Conservation (phyloP, 1,140 invertebrate genomes). For the Phymorhynchus buccinoides region DNA sequence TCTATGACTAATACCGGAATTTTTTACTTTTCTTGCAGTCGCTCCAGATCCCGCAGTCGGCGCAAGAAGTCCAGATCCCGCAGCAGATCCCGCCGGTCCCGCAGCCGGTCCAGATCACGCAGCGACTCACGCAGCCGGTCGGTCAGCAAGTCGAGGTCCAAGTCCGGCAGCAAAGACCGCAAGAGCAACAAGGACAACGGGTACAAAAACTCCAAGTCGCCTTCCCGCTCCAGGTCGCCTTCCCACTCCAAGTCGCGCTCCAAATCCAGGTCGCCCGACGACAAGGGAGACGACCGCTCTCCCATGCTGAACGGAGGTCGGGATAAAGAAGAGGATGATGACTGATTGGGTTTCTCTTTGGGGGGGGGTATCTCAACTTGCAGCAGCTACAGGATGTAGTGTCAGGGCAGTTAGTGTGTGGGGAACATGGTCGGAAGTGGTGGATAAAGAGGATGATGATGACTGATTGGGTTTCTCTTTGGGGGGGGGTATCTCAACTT, state of each 20-base stretch:
- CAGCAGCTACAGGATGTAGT: background rate
- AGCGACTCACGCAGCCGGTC: slow-evolving; percentile 50
- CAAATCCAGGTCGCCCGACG: slow-evolving; percentile 65
- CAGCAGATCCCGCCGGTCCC: slow-evolving; percentile 57
- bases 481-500: no score
- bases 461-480: no score
- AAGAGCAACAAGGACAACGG: slow-evolving; percentile 42
- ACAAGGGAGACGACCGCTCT: slow-evolving; percentile 34
- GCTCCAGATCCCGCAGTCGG: slow-evolving; percentile 50
- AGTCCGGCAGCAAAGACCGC: slow-evolving; percentile 73
- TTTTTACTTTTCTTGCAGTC: slow-evolving; percentile 36
- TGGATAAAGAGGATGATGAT: no score
- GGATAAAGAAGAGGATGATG: slow-evolving; percentile 18
- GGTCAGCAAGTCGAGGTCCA: slow-evolving; percentile 71
- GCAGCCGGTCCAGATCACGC: slow-evolving; percentile 48
- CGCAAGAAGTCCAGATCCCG: slow-evolving; percentile 53
- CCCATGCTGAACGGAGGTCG: slow-evolving; percentile 21
- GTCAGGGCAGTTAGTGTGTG: background rate
- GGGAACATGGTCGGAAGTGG: no score
- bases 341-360: background rate
- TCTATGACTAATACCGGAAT: no score
- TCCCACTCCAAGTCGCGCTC: slow-evolving; percentile 73
- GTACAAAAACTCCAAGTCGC: slow-evolving; percentile 57
- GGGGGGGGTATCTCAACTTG: background rate
- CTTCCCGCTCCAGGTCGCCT: slow-evolving; percentile 79